phyloP scores from a whole-genome alignment of 2,888 invertebrate genomes.

The Vesta saturnalis region DNA sequence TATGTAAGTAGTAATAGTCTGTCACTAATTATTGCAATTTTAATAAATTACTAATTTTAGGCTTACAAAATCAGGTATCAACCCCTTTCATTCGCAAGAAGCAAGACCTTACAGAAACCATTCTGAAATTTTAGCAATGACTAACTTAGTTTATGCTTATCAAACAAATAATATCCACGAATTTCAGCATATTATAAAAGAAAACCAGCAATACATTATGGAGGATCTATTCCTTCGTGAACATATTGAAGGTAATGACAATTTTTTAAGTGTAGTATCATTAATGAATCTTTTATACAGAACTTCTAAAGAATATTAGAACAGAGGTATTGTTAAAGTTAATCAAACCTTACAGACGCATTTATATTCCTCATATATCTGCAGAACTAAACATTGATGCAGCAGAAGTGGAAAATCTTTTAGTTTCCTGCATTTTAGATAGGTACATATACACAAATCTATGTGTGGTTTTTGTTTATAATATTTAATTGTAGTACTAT shows the following conservation, averaged over 20 bases:
- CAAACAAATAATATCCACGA: slow-evolving; percentile 99
- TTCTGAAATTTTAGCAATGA: slow-evolving; percentile 99
- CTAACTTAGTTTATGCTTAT: slow-evolving; percentile 95
- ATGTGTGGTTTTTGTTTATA: slow-evolving; percentile 12
- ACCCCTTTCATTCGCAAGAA: slow-evolving; percentile 99
- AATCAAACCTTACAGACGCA: slow-evolving; percentile 97
- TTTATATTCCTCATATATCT: slow-evolving; percentile 97
- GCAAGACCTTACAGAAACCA: slow-evolving; percentile 99
- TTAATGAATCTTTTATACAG: slow-evolving; percentile 61
- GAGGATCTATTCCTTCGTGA: slow-evolving; percentile 99
- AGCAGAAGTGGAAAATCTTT: slow-evolving; percentile 93
- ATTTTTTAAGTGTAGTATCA: no score
- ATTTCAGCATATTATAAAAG: slow-evolving; percentile 95
- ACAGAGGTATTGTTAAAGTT: slow-evolving; percentile 97
- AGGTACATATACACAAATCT: slow-evolving; percentile 71
- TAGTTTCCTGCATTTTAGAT: slow-evolving; percentile 98
- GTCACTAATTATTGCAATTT: slow-evolving; percentile 10
- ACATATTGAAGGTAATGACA: slow-evolving; percentile 90
- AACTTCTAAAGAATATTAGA: slow-evolving; percentile 92
- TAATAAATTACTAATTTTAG: slow-evolving; percentile 60
- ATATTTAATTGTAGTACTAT: slow-evolving; percentile 71
- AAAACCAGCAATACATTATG: slow-evolving; percentile 96
- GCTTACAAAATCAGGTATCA: slow-evolving; percentile 99
- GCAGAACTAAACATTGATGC: slow-evolving; percentile 93
- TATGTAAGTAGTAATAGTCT: slow-evolving; percentile 81